Conservation (phyloP, 2,888 invertebrate genomes). For the Anaspis maculata region DNA sequence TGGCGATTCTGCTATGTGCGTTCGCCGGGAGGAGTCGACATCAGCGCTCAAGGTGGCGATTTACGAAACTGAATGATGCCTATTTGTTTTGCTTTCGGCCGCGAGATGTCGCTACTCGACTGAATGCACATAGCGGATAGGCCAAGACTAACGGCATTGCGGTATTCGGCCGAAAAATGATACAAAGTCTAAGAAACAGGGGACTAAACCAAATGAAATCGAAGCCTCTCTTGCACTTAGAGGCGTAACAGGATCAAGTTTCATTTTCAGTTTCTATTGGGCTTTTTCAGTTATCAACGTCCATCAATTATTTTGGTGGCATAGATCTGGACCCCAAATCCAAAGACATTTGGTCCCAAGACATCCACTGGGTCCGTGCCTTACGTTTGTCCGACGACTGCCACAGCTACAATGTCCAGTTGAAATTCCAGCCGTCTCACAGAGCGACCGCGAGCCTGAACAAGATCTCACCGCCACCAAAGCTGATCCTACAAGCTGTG, state of each 20-base stretch:
- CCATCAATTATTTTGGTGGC: slow-evolving; percentile 23
- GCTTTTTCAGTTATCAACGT: slow-evolving; percentile 33
- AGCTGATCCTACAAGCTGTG: slow-evolving; percentile 43
- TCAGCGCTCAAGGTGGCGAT: no score
- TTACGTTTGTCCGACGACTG: slow-evolving; percentile 54
- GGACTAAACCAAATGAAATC: background rate
- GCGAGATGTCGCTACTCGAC: no score
- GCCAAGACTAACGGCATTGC: no score
- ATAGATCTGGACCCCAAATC: slow-evolving; percentile 32
- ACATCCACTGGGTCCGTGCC: slow-evolving; percentile 37
- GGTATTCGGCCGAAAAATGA: no score
- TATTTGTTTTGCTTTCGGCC: no score
- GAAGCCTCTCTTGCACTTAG: background rate
- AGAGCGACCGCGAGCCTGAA: slow-evolving; percentile 12
- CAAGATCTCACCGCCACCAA: slow-evolving; percentile 17
- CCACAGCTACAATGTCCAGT: slow-evolving; percentile 54
- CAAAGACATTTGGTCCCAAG: slow-evolving; percentile 27
- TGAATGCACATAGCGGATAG: no score
- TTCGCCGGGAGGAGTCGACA: no score
- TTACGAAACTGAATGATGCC: no score
- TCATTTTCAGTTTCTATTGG: no score
- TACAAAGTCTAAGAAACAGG: no score
- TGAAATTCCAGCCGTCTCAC: slow-evolving; percentile 34
- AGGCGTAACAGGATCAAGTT: no score
- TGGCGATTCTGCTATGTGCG: no score